Evolutionary conservation across 2,888 invertebrate genomes (phyloP), one percentile per base, ranked within the genome.

Genomic region (Agrilus mali): DNA sequence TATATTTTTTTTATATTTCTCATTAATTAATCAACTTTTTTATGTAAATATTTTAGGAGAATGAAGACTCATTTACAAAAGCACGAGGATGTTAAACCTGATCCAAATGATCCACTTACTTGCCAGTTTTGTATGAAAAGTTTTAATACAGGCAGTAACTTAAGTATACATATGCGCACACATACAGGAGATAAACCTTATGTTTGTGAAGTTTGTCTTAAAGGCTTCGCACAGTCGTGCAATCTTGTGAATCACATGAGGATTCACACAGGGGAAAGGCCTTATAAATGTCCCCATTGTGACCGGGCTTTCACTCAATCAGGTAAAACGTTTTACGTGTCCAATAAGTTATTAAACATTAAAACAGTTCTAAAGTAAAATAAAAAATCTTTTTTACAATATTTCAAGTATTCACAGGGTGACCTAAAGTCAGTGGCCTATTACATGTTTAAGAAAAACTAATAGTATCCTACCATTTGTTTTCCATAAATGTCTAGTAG

Each of bases 51-150:
- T 27, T 67, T 64, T 59, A 64, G 53, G 54, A 60, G 50, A 60
- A 71, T 60, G 70, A 70, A 57, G 60, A 72, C 59, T 45, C 66
- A 72, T 50, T 63, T 72, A 6, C 50, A 61, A 22, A 68, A 66
- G 52, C 67, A 68, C 45, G 59, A 60, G 44, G 55, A 60, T 40
- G 46, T 55, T 5, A 55, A 51, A 41, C 49, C 55, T 20, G 52
- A 56, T 31, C 54, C 58, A 7, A 54, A 54, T 40, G 57, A 60
- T 46, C 54, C 56, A 7, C 49, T 61, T 12, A 55, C 55, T 1
- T 65, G 65, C 43, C 50, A 51, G 35, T 58, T 56, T 46, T 61
- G 63, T 44, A 52, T 52, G 45, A 64, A 61, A 52, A 47, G 51
- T 14, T 65, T 65, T 47, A 61, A 61, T 43, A 62, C 60, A 12